Percentiles rank a stretch among this genome's conserved stretches.
Evolutionary conservation across 2,797 vertebrate species (phyloP).

Genomic region (Crotalus adamanteus): DNA sequence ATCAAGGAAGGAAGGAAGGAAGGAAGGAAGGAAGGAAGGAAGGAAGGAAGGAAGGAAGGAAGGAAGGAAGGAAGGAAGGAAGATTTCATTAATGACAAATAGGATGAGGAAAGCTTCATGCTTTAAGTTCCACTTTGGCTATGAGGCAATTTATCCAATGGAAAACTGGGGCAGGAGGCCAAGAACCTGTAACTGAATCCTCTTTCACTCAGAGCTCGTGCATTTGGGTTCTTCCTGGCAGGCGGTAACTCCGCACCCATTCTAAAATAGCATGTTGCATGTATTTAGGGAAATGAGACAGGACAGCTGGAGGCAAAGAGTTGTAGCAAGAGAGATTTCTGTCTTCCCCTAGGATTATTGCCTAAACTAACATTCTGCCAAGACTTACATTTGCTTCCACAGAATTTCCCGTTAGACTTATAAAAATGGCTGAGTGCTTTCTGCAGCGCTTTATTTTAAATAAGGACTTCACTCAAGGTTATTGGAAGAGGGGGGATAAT

Average conservation of each 20-base stretch:
- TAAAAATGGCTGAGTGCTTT: background rate
- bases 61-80: background rate
- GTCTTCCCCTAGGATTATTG: background rate
- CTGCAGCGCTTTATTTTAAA: background rate
- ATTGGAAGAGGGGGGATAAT: background rate
- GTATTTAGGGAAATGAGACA: background rate
- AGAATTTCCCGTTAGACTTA: background rate
- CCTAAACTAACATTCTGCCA: background rate
- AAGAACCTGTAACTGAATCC: conserved; percentile 1
- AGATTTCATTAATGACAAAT: background rate
- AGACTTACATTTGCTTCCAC: background rate
- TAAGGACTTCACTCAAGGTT: background rate
- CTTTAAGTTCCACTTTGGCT: background rate
- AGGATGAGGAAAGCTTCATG: background rate
- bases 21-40: background rate
- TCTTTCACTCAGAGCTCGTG: no score
- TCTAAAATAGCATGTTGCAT: background rate
- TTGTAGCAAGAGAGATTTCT: background rate
- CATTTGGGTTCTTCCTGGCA: background rate
- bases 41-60: background rate
- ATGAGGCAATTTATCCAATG: background rate
- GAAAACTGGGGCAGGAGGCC: background rate
- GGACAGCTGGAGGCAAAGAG: background rate
- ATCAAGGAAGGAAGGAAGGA: background rate
- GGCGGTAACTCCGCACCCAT: background rate